These are phyloP conservation scores for Catharus ustulatus DNA, from an alignment of 2,797 vertebrate genomes.

Conservation along the genomic window DNA sequence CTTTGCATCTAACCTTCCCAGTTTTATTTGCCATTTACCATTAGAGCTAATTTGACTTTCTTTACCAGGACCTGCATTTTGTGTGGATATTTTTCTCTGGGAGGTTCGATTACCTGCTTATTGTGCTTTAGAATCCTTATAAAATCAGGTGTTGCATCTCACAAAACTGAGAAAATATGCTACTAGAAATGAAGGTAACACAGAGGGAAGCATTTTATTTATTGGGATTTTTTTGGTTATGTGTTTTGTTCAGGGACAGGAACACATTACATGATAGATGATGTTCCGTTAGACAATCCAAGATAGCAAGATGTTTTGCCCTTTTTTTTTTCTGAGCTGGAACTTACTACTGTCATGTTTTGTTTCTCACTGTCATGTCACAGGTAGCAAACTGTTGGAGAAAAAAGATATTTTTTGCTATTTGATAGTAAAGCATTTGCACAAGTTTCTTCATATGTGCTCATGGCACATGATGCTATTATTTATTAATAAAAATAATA, in stretches of 20 bases:
- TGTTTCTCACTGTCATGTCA: neutral
- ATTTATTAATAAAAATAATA: neutral
- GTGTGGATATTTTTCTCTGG: neutral
- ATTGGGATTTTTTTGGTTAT: fast-evolving
- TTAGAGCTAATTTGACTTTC: neutral
- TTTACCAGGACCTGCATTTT: neutral
- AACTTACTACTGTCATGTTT: neutral
- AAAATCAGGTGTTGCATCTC: neutral
- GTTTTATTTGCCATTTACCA: neutral
- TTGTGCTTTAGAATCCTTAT: neutral
- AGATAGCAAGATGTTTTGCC: neutral
- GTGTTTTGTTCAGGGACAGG: neutral
- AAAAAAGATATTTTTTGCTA: neutral
- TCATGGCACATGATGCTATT: neutral
- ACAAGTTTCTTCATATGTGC: neutral
- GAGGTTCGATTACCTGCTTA: neutral
- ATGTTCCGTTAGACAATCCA: neutral
- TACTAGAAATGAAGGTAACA: neutral
- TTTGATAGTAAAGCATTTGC: neutral
- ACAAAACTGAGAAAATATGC: neutral
- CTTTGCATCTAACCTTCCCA: neutral
- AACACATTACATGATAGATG: neutral
- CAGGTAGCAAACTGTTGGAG: neutral
- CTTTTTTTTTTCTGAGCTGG: neutral
- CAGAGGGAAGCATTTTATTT: neutral